These are phyloP conservation scores for Pseudochromis fuscus DNA, from an alignment of 2,797 vertebrate species.

Conservation along the genomic window DNA sequence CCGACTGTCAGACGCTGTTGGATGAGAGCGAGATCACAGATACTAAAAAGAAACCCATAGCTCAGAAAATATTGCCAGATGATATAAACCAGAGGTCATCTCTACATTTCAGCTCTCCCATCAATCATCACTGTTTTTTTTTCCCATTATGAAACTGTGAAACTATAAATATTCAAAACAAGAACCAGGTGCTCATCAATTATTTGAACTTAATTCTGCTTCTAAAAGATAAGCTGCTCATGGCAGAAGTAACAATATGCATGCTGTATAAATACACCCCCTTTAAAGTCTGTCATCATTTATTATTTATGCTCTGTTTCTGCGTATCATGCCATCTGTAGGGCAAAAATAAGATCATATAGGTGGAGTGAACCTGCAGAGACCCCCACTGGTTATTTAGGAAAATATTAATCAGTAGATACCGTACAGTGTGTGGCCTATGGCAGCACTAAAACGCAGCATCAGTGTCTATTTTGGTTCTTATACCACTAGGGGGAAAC, in stretches of 20 bases:
- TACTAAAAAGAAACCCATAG: constrained; percentile 23
- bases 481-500: constrained; percentile 83
- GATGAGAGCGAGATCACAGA: constrained; percentile 23
- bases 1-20: constrained; percentile 2
- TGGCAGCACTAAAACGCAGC: constrained; percentile 24
- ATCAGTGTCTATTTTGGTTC: constrained; percentile 42
- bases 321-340: constrained; percentile 1
- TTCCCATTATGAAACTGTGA: constrained; percentile 1
- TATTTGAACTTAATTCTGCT: background rate
- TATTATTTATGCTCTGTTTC: background rate
- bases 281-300: constrained; percentile 4
- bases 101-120: constrained; percentile 1
- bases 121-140: constrained; percentile 25
- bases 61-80: constrained; percentile 25
- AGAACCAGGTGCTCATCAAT: background rate
- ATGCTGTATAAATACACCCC: background rate
- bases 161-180: constrained; percentile 1
- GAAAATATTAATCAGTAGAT: constrained; percentile 10
- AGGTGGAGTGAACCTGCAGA: constrained; percentile 1
- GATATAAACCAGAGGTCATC: constrained; percentile 26
- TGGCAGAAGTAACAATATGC: constrained; percentile 32
- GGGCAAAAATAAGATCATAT: constrained; percentile 8
- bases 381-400: constrained; percentile 5
- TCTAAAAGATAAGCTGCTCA: background rate
- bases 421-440: constrained; percentile 11